Evolutionary conservation across 1,140 invertebrate species (phyloP).

Genomic region (Brachionus angularis): DNA sequence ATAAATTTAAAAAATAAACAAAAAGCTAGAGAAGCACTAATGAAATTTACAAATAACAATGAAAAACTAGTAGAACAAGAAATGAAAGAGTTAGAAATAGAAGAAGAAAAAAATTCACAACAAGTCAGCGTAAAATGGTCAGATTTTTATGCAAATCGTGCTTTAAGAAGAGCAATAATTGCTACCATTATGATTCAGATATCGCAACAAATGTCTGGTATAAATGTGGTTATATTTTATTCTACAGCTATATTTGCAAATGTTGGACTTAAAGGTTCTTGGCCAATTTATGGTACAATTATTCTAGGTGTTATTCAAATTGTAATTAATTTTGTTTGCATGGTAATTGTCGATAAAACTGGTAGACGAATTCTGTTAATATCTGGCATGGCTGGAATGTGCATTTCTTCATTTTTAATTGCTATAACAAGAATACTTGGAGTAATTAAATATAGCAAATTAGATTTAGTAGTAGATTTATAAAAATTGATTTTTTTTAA

Average conservation of each 20-base stretch:
- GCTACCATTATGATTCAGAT: slow-evolving; percentile 79
- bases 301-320: slow-evolving; percentile 70
- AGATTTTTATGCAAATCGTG: not conserved
- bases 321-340: slow-evolving; percentile 62
- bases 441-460: too few species aligned
- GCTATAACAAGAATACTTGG: slow-evolving; percentile 33
- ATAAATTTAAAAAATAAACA: slow-evolving; percentile 89
- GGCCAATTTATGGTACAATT: slow-evolving; percentile 68
- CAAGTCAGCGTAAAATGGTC: not conserved
- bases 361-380: slow-evolving; percentile 75
- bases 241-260: slow-evolving; percentile 68
- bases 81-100: slow-evolving; percentile 48
- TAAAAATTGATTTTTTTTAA: slow-evolving; percentile 1
- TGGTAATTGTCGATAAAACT: slow-evolving; percentile 60
- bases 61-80: slow-evolving; percentile 47
- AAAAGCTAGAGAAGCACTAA: slow-evolving; percentile 68
- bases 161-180: slow-evolving; percentile 70
- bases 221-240: slow-evolving; percentile 58
- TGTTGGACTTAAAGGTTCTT: slow-evolving; percentile 62
- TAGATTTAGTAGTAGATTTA: too few species aligned
- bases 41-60: slow-evolving; percentile 1
- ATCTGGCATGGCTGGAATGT: slow-evolving; percentile 63
- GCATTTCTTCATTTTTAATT: not conserved
- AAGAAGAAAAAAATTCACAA: slow-evolving; percentile 45
- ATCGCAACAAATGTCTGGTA: slow-evolving; percentile 73